phyloP scores from a whole-genome alignment of 2,888 invertebrate species.

The Anthrax anthrax region DNA sequence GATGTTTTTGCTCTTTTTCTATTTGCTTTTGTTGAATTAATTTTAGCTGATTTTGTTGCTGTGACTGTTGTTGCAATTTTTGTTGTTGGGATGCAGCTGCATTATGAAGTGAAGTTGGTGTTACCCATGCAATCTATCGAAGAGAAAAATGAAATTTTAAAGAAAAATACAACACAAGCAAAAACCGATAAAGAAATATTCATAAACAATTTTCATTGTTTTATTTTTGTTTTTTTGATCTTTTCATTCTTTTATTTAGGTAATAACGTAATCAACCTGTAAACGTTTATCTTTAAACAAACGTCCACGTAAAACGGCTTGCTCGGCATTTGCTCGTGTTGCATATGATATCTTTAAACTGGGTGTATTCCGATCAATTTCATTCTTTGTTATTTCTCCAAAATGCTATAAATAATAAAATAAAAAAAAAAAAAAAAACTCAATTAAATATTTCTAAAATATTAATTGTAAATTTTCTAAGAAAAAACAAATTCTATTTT shows the following conservation, averaged over 20 bases:
- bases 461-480: neutral
- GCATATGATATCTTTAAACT: constrained; percentile 32
- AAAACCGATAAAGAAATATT: neutral
- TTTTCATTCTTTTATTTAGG: too few relatives aligned
- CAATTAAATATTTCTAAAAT: neutral
- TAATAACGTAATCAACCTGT: constrained; percentile 35
- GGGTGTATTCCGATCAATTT: constrained; percentile 56
- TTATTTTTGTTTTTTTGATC: too few relatives aligned
- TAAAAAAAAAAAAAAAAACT: constrained; percentile 7
- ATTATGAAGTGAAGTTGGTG: neutral
- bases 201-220: too few relatives aligned
- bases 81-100: neutral
- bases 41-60: neutral
- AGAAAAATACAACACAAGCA: neutral
- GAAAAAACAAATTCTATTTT: too few relatives aligned
- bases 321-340: constrained; percentile 32
- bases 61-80: too few relatives aligned
- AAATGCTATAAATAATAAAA: constrained; percentile 56
- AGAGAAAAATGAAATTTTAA: neutral
- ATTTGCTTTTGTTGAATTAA: neutral
- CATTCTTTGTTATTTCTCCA: constrained; percentile 75
- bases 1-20: neutral
- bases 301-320: constrained; percentile 32
- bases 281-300: constrained; percentile 61
- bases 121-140: neutral